phyloP scores from a whole-genome alignment of 2,888 invertebrate genomes.

The Latheticus oryzae region DNA sequence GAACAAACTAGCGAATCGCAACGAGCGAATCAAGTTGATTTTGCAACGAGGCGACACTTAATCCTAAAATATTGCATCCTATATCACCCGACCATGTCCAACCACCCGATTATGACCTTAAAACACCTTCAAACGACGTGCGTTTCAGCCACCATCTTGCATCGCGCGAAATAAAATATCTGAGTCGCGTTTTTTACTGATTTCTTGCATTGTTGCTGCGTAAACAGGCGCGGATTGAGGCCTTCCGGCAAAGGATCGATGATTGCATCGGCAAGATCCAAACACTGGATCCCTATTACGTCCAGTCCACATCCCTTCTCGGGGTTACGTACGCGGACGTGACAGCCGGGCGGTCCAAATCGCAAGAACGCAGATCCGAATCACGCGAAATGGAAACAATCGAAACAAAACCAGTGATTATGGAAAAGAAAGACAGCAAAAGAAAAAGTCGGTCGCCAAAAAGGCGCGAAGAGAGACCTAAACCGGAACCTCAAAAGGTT shows the following conservation, averaged over 20 bases:
- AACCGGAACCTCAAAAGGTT: slow-evolving; percentile 29
- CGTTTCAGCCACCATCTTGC: slow-evolving; percentile 65
- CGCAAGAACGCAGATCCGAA: slow-evolving; percentile 53
- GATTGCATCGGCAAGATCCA: slow-evolving; percentile 78
- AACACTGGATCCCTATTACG: slow-evolving; percentile 81
- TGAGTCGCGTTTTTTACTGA: slow-evolving; percentile 53
- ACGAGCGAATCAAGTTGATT: slow-evolving; percentile 88
- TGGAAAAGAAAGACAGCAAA: slow-evolving; percentile 34
- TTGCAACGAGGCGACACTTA: slow-evolving; percentile 86
- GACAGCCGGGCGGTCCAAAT: slow-evolving; percentile 71
- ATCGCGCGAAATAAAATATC: slow-evolving; percentile 46
- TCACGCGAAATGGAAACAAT: slow-evolving; percentile 19
- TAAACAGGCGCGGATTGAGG: slow-evolving; percentile 68
- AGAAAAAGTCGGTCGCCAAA: slow-evolving; percentile 69
- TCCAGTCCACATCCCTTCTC: slow-evolving; percentile 68
- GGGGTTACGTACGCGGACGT: slow-evolving; percentile 76
- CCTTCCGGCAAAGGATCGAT: slow-evolving; percentile 78
- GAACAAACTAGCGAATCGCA: slow-evolving; percentile 87
- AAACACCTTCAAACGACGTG: slow-evolving; percentile 51
- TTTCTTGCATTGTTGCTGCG: slow-evolving; percentile 57
- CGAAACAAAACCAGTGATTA: slow-evolving; percentile 46
- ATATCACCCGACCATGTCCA: slow-evolving; percentile 40
- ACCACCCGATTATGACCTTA: slow-evolving; percentile 44
- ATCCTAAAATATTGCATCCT: slow-evolving; percentile 36
- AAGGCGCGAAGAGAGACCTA: slow-evolving; percentile 58